Evolutionary conservation across 2,888 invertebrate species (phyloP).

Genomic region (Pandemis heparana): DNA sequence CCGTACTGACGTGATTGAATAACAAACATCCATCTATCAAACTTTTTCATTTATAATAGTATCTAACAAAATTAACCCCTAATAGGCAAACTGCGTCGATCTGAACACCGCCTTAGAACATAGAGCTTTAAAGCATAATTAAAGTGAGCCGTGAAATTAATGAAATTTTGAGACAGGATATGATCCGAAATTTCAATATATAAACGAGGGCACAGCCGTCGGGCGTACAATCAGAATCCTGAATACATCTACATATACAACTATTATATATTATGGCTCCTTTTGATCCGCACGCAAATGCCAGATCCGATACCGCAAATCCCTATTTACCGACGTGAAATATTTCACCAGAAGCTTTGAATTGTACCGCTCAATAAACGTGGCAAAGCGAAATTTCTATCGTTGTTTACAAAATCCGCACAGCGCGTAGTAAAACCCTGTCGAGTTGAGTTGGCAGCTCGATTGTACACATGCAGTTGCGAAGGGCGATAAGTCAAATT

Average conservation of each 20-base stretch:
- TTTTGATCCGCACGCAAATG: slow-evolving; percentile 13
- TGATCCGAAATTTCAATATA: slow-evolving; percentile 25
- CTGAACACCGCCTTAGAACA: too few species aligned
- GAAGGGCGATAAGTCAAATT: slow-evolving; percentile 36
- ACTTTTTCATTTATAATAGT: too few species aligned
- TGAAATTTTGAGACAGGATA: slow-evolving; percentile 3
- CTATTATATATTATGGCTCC: neutral
- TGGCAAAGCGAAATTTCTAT: slow-evolving; percentile 24
- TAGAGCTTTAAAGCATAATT: too few species aligned
- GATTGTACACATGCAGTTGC: slow-evolving; percentile 25
- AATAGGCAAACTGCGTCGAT: too few species aligned
- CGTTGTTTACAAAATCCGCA: slow-evolving; percentile 40
- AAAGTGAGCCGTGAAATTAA: neutral
- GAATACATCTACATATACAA: slow-evolving; percentile 19
- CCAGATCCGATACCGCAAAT: slow-evolving; percentile 24
- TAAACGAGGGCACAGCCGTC: slow-evolving; percentile 15
- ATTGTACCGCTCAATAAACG: slow-evolving; percentile 37
- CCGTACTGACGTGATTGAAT: too few species aligned
- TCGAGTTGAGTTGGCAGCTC: slow-evolving; percentile 34
- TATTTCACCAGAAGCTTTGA: slow-evolving; percentile 25
- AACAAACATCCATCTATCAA: too few species aligned
- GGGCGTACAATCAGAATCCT: slow-evolving; percentile 5
- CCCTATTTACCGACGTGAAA: slow-evolving; percentile 26
- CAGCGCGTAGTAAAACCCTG: slow-evolving; percentile 25
- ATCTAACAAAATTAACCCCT: too few species aligned